Percentiles rank a stretch among this genome's conserved stretches.
Conservation (phyloP, 2,113 vertebrate species). For the Theropithecus gelada region DNA sequence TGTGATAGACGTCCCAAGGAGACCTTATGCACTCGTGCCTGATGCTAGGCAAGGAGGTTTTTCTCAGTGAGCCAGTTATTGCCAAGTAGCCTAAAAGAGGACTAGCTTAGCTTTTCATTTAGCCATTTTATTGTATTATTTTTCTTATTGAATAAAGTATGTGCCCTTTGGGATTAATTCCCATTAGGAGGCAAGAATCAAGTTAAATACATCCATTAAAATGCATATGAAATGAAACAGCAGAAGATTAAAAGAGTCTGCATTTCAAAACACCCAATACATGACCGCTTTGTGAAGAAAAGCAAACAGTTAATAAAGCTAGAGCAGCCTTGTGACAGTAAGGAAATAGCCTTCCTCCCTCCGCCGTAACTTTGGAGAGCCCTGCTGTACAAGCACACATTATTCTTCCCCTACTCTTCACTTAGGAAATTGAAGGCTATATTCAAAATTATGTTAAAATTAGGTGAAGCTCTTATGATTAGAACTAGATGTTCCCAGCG, state of each 20-base stretch:
- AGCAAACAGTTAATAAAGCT: neutral
- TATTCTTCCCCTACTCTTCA: neutral
- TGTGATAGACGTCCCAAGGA: too few species aligned
- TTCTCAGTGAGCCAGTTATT: neutral
- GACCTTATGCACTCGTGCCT: rapidly evolving
- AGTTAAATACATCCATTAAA: slow-evolving; percentile 54
- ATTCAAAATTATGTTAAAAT: neutral
- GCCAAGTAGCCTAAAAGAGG: neutral
- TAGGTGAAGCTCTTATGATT: neutral
- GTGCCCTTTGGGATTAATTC: slow-evolving; percentile 28
- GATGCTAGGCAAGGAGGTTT: neutral
- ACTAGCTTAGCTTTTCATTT: neutral
- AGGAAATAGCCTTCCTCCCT: neutral
- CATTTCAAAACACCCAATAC: neutral
- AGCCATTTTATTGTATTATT: neutral
- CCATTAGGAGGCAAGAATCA: slow-evolving; percentile 3
- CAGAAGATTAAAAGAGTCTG: neutral
- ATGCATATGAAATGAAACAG: slow-evolving; percentile 45
- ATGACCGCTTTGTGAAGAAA: neutral
- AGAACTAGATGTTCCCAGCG: neutral
- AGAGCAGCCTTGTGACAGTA: rapidly evolving
- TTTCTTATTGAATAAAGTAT: slow-evolving; percentile 30
- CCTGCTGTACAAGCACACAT: rapidly evolving
- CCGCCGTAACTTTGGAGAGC: neutral
- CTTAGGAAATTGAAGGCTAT: neutral